Evolutionary conservation across 2,113 vertebrate species (phyloP), one percentile per base, ranked within the genome.

Genomic region (Rhegmatorhina hoffmannsi): DNA sequence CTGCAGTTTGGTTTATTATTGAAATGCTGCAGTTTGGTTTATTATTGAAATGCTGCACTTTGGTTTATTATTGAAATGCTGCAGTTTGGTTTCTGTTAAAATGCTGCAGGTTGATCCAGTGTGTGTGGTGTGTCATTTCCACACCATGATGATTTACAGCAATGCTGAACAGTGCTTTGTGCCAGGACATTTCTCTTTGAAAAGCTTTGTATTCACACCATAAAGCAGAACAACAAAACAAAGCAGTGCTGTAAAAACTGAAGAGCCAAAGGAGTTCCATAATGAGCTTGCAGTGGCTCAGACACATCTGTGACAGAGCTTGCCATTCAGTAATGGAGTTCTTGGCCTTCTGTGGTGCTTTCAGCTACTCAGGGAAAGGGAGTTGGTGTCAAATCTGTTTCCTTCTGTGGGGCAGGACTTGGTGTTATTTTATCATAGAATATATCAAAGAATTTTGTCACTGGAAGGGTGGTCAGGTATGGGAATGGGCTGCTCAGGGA

Each of bases 121-220:
- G 80, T 19, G 33, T 9, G 0, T 33, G 59, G 53, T 26, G 1
- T 38, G 79, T 62, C 0, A 0, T 40, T 40, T 33, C 86, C 70
- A 90, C 26, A 7, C 55, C 36, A 55, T 3, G 1, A 17, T 64
- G 84, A 70, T 68, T 91, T 84, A 62, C 81, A 21, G 50, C 0
- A 1, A 2, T 3, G 66, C 52, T 26, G 19, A 46, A 1, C 14
- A 38, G 33, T 10, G 83, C 76, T 44, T 6, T 43, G 33, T 87
- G 92, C 89, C 91, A 84, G 80, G 44, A 84, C 58, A 3, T 72
- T 59, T 21, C 26, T 77, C 17, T 46, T 43, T 70, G 17, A 19
- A 67, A 59, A 44, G 56, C 88, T 82, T 77, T 89, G 86, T 87
- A 78, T 77, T 44, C 70, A 24, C 60, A 79, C 80, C 73, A 60